These are phyloP conservation scores for Merodon equestris DNA, from an alignment of 2,888 invertebrate genomes.

Conservation along the genomic window DNA sequence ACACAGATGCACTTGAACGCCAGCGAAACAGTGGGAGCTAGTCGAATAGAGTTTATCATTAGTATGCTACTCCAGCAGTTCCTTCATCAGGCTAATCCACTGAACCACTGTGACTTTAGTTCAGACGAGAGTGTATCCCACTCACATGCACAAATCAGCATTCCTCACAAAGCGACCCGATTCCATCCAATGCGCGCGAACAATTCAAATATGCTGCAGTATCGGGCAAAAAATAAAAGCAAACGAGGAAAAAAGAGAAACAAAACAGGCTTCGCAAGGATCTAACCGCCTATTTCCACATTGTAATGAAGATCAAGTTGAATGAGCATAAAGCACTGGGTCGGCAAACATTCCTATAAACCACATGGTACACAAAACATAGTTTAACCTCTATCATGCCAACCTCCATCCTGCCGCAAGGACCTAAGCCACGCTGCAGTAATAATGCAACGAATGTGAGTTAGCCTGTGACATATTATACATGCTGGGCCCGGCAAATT, in stretches of 20 bases:
- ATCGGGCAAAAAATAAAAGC: neutral
- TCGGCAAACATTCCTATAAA: constrained; percentile 11
- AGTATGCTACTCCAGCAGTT: no score
- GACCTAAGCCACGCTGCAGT: constrained; percentile 36
- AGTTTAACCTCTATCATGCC: constrained; percentile 36
- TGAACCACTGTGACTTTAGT: no score
- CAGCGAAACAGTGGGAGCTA: constrained; percentile 1
- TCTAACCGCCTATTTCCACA: constrained; percentile 52
- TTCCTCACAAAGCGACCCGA: constrained; percentile 23
- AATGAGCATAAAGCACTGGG: constrained; percentile 24
- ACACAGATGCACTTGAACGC: constrained; percentile 17
- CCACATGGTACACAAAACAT: constrained; percentile 20
- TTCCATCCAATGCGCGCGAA: constrained; percentile 17
- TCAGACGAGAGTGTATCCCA: no score
- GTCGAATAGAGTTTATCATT: no score
- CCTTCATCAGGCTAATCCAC: no score
- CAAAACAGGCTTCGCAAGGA: constrained; percentile 27
- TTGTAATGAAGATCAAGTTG: constrained; percentile 52
- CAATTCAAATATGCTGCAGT: constrained; percentile 30
- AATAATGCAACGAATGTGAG: constrained; percentile 43
- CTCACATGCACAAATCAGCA: constrained; percentile 32
- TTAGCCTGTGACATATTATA: constrained; percentile 57
- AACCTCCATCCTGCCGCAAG: constrained; percentile 44
- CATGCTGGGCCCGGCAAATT: constrained; percentile 32
- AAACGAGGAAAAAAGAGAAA: constrained; percentile 19